A percentile compares a stretch with the other conserved stretches of the same genome.
These are phyloP conservation scores for Dromas ardeola DNA, from an alignment of 2,113 vertebrate species.

Conservation along the genomic window DNA sequence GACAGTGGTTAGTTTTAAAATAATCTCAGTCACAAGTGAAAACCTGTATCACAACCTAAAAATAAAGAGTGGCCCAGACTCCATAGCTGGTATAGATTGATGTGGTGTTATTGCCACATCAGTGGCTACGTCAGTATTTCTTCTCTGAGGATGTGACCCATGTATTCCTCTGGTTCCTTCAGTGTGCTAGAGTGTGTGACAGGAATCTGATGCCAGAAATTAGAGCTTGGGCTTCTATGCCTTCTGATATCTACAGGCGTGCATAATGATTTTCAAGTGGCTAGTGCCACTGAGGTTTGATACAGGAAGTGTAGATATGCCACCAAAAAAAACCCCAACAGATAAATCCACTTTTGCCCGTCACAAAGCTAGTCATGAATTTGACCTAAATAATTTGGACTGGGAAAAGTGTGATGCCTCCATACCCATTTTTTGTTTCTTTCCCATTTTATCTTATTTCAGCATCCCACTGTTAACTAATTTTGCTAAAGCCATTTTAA, in stretches of 20 bases:
- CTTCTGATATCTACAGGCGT: neutral
- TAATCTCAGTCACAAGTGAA: neutral
- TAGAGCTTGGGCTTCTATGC: neutral
- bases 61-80: neutral
- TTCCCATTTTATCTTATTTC: conserved; percentile 2
- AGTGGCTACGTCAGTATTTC: neutral
- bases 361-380: neutral
- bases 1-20: neutral
- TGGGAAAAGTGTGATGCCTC: neutral
- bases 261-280: neutral
- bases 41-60: neutral
- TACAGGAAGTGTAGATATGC: neutral
- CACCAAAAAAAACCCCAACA: neutral
- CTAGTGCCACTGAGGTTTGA: neutral
- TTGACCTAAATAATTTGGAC: neutral
- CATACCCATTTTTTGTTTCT: neutral
- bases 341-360: neutral
- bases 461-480: conserved; percentile 24
- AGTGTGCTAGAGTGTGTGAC: neutral
- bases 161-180: neutral
- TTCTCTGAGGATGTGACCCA: neutral
- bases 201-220: neutral
- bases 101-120: neutral
- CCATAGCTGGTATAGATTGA: neutral
- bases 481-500: conserved; percentile 34